A percentile compares a stretch with the other conserved stretches of the same genome.
phyloP scores from a whole-genome alignment of 2,113 vertebrate species.

The Galbula dea region DNA sequence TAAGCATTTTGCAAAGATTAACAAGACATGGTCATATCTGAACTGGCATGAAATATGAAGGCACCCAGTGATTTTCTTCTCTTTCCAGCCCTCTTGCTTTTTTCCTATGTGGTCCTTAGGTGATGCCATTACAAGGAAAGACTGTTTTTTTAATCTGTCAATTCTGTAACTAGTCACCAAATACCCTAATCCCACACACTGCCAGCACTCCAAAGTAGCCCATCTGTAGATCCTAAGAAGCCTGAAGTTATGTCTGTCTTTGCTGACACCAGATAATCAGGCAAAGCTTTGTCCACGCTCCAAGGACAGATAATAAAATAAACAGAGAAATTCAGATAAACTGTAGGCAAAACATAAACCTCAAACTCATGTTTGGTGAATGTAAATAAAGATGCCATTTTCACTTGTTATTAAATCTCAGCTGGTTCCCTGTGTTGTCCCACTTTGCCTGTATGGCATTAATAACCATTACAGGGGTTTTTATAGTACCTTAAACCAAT shows the following conservation, averaged over 20 bases:
- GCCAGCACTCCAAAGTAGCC: neutral
- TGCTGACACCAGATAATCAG: neutral
- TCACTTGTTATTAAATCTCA: neutral
- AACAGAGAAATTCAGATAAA: constrained; percentile 21
- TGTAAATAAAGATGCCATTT: neutral
- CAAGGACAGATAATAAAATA: neutral
- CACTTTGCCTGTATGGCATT: neutral
- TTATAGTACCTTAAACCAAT: neutral
- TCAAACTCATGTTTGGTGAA: neutral
- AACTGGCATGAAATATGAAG: neutral
- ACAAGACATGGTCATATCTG: accelerated
- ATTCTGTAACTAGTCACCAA: neutral
- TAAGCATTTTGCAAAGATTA: neutral
- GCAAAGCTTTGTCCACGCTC: neutral
- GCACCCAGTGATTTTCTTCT: neutral
- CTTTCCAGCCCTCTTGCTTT: neutral
- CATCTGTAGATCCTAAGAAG: neutral
- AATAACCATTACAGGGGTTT: neutral
- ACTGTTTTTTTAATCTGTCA: neutral
- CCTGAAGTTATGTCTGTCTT: neutral
- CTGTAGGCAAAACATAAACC: neutral
- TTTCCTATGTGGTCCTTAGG: neutral
- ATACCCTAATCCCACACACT: neutral
- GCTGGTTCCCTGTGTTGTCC: neutral
- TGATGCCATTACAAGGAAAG: neutral